Evolutionary conservation across 2,113 vertebrate genomes (phyloP).

Genomic region (Microtus richardsoni): DNA sequence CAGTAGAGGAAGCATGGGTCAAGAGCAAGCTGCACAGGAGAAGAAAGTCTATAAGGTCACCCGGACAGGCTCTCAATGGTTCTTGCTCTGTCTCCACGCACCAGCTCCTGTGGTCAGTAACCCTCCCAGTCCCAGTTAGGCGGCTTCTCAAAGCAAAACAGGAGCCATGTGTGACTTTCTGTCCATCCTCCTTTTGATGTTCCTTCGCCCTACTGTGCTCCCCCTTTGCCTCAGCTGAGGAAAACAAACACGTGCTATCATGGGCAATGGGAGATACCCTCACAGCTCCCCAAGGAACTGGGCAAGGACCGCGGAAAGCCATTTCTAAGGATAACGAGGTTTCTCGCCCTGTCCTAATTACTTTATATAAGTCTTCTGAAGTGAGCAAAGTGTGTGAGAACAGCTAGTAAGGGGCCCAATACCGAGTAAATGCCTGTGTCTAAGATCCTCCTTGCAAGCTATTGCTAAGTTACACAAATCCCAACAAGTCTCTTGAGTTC

Average conservation of each 20-base stretch:
- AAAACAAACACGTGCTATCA: background rate
- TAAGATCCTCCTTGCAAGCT: background rate
- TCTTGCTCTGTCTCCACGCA: background rate
- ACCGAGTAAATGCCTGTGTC: background rate
- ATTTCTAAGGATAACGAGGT: background rate
- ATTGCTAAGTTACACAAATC: background rate
- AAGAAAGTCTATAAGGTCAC: slow-evolving; percentile 5
- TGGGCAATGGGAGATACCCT: background rate
- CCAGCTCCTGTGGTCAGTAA: background rate
- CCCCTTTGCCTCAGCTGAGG: background rate
- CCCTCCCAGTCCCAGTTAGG: slow-evolving; percentile 14
- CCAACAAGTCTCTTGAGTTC: background rate
- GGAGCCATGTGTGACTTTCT: background rate
- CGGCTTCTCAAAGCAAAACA: background rate
- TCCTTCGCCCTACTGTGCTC: background rate
- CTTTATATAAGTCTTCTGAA: slow-evolving; percentile 17
- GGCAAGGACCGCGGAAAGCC: background rate
- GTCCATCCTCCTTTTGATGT: background rate
- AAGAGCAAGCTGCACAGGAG: slow-evolving; percentile 67
- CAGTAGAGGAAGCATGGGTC: slow-evolving; percentile 69
- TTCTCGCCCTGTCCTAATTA: background rate
- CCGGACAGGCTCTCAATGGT: slow-evolving; percentile 7
- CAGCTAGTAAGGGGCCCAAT: background rate
- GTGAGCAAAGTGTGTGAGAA: background rate
- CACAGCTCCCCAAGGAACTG: background rate